Conservation (phyloP, 1,140 invertebrate genomes). For the Drosophila aff. region DNA sequence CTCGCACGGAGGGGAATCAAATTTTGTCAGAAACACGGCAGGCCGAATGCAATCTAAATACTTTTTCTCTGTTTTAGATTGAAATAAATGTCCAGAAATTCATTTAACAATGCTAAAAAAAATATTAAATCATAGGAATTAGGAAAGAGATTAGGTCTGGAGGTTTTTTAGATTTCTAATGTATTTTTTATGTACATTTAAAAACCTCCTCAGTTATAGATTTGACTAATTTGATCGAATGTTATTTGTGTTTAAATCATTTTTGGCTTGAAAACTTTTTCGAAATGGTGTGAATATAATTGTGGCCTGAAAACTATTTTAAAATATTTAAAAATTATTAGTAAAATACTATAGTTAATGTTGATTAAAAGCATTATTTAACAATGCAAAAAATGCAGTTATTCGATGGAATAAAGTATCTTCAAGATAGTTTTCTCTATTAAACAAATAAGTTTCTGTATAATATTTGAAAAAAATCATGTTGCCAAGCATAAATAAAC, state of each 20-base stretch:
- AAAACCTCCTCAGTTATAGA: too few species aligned
- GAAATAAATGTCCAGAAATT: conserved; percentile 11
- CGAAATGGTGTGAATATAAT: background rate
- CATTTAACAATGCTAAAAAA: background rate
- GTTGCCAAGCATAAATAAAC: background rate
- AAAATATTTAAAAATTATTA: background rate
- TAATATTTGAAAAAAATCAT: background rate
- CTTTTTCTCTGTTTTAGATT: conserved; percentile 3
- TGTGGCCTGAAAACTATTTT: background rate
- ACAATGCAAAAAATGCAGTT: too few species aligned
- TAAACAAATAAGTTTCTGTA: background rate
- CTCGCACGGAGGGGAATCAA: background rate
- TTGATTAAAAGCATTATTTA: background rate
- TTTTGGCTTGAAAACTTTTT: background rate
- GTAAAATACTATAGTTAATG: background rate
- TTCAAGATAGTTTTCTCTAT: too few species aligned
- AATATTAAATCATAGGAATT: background rate
- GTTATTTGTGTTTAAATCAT: background rate
- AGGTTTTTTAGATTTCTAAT: background rate
- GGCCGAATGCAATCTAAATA: conserved; percentile 22
- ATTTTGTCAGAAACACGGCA: conserved; percentile 1
- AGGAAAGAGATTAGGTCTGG: fast-evolving
- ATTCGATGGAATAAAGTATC: background rate
- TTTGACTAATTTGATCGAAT: too few species aligned
- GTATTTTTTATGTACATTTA: background rate